Evolutionary conservation across 2,113 vertebrate species (phyloP), one percentile per base, ranked within the genome.

Genomic region (Apodemus speciosus): DNA sequence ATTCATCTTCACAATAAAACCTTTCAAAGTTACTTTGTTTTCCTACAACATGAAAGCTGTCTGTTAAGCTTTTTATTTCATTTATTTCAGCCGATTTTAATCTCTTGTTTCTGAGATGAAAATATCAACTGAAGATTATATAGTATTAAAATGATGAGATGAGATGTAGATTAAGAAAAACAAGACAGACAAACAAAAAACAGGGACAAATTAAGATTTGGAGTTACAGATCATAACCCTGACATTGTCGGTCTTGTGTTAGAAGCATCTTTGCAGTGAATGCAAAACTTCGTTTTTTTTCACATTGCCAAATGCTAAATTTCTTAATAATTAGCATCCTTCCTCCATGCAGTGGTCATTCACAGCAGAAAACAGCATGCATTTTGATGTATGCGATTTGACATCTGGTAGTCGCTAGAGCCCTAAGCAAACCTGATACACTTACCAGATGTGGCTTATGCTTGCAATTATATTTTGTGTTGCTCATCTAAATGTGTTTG

Each of bases 301-400:
- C 76, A 86, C 93, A 96, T 96, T 96, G 64, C 46, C 68, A 94
- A 96, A 94, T 95, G 94, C 86, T 94, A 92, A 13, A 76, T 95
- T 80, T 96, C 76, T 95, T 93, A 96, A 84, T 95, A 96, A 95
- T 96, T 95, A 96, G 85, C 0, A 6, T 75, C 96, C 32, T 66
- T 66, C 64, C 87, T 93, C 46, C 0, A 0, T 97, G 15, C 91
- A 77, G 58, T 95, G 95, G 86, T 88, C 96, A 95, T 30, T 68
- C 92, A 80, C 93, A 90, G 62, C 68, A 94, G 62, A 62, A 91
- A 69, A 91, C 94, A 90, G 51, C 94, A 4, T 66, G 49, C 66
- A 49, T 95, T 98, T 97, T 96, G 58, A 90, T 97, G 93, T 92
- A 23, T 85, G 4, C 79, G 94, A 94, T 80, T 85, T 75, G 87